Evolutionary conservation across 2,797 vertebrate genomes (phyloP).

Genomic region (Aratinga solstitialis): DNA sequence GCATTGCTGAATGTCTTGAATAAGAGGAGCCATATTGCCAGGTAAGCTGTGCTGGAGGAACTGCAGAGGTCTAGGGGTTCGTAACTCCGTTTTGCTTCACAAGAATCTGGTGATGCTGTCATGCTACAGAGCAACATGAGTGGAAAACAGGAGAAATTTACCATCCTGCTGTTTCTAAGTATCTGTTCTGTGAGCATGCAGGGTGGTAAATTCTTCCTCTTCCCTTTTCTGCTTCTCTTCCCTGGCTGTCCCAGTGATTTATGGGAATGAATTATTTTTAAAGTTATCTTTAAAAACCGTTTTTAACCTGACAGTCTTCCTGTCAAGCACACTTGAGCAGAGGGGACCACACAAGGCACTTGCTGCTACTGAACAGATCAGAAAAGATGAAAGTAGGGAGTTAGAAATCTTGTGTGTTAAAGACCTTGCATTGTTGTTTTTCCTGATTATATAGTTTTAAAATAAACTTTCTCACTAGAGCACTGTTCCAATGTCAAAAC

Average conservation of each 20-base stretch:
- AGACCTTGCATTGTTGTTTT: background rate
- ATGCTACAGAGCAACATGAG: rapidly evolving
- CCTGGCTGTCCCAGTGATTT: background rate
- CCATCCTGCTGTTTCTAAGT: background rate
- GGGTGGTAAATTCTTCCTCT: background rate
- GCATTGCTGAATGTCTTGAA: background rate
- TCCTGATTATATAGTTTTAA: background rate
- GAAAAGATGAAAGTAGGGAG: background rate
- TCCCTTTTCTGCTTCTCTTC: background rate
- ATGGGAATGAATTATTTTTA: constrained; percentile 35
- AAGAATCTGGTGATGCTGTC: background rate
- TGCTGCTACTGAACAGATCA: background rate
- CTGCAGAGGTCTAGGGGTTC: background rate
- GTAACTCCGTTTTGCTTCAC: background rate
- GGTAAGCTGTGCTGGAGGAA: background rate
- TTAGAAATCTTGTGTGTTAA: background rate
- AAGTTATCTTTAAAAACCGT: background rate
- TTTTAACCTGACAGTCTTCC: background rate
- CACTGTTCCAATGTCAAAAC: background rate
- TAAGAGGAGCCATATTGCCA: background rate
- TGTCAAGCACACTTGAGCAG: background rate
- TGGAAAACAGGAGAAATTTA: background rate
- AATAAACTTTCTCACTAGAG: background rate
- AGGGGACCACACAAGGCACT: background rate
- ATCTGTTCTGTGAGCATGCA: background rate